phyloP scores from a whole-genome alignment of 2,113 vertebrate species.

The Beaufortia kweichowensis region DNA sequence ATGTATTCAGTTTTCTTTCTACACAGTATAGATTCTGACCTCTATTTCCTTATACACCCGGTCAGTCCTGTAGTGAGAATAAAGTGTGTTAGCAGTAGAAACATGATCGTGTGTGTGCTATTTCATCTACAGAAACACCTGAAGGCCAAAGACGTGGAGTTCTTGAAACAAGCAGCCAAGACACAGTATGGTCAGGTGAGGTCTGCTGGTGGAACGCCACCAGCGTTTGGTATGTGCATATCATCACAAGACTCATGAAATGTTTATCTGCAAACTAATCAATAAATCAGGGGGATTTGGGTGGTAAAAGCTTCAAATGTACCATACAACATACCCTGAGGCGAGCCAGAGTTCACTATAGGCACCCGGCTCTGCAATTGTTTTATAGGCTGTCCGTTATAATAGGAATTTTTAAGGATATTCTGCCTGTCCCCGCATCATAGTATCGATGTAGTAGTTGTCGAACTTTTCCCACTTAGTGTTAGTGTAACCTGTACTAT shows the following conservation, averaged over 20 bases:
- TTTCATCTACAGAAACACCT: slow-evolving; percentile 77
- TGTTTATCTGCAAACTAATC: slow-evolving; percentile 54
- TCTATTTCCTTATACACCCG: too few relatives aligned
- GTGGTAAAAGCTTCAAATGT: slow-evolving; percentile 32
- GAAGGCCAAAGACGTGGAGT: slow-evolving; percentile 81
- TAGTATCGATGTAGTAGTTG: background rate
- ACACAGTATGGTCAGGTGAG: slow-evolving; percentile 86
- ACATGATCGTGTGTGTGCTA: slow-evolving; percentile 9
- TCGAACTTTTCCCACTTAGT: too few relatives aligned
- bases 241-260: slow-evolving; percentile 39
- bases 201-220: slow-evolving; percentile 25
- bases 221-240: slow-evolving; percentile 27
- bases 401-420: slow-evolving; percentile 40
- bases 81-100: background rate
- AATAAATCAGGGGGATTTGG: slow-evolving; percentile 44
- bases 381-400: slow-evolving; percentile 1
- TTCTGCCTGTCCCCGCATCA: background rate
- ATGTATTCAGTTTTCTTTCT: too few relatives aligned
- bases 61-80: background rate
- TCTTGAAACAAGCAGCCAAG: slow-evolving; percentile 75
- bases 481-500: too few relatives aligned
- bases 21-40: too few relatives aligned
- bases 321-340: slow-evolving; percentile 25
- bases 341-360: slow-evolving; percentile 31
- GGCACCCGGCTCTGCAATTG: background rate